Evolutionary conservation across 2,888 invertebrate species (phyloP).

Genomic region (Pristionchus fissidentatus): DNA sequence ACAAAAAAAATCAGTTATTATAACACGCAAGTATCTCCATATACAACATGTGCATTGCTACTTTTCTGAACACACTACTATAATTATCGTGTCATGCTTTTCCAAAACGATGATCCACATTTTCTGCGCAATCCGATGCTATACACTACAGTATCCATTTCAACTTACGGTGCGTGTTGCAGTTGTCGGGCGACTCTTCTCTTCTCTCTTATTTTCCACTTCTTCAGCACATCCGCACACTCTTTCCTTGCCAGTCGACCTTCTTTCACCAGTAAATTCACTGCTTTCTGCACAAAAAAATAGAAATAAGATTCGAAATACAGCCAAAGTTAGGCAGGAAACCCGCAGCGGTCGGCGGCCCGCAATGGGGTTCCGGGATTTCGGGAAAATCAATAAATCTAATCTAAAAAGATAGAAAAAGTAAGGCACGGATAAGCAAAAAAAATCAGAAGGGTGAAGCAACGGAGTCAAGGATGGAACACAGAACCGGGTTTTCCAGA

Average conservation of each 20-base stretch:
- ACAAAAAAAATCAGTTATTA: background rate
- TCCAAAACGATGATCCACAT: background rate
- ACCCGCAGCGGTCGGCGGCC: too few species aligned
- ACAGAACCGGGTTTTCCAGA: too few species aligned
- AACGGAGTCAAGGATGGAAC: too few species aligned
- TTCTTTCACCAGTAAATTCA: slow-evolving; percentile 5
- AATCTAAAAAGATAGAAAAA: too few species aligned
- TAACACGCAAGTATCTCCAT: background rate
- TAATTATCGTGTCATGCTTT: too few species aligned
- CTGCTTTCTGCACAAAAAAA: background rate
- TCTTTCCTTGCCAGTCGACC: slow-evolving; percentile 21
- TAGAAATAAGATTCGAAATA: background rate
- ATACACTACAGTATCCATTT: background rate
- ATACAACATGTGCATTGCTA: too few species aligned
- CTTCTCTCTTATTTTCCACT: slow-evolving; percentile 63
- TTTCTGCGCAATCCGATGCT: background rate
- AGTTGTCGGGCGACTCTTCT: slow-evolving; percentile 59
- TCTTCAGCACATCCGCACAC: slow-evolving; percentile 52
- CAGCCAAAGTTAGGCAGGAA: too few species aligned
- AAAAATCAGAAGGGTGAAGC: too few species aligned
- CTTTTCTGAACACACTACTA: too few species aligned
- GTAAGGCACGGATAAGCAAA: too few species aligned
- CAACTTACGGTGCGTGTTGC: slow-evolving; percentile 58
- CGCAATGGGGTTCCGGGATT: too few species aligned
- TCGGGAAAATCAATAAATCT: too few species aligned